Evolutionary conservation across 2,797 vertebrate species (phyloP).

Genomic region (Psittacula echo): DNA sequence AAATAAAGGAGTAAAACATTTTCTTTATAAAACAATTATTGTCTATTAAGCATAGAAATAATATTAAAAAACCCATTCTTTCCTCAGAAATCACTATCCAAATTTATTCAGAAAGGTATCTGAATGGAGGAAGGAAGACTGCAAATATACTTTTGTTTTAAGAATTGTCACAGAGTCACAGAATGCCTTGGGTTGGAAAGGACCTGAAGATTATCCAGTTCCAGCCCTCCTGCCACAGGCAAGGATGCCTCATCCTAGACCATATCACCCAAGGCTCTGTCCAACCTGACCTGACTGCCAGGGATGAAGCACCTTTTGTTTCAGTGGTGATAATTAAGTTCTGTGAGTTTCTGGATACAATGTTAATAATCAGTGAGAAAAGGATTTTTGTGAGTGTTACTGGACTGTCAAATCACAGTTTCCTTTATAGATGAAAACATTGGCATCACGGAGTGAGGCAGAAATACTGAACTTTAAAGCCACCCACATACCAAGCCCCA

Average conservation of each 20-base stretch:
- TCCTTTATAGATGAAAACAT: not conserved
- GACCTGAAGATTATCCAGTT: not conserved
- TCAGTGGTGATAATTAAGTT: not conserved
- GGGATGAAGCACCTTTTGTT: not conserved
- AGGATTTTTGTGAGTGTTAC: not conserved
- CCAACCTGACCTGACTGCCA: not conserved
- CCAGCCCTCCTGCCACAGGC: not conserved
- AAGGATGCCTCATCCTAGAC: not conserved
- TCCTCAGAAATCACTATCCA: not conserved
- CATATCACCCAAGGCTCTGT: not conserved
- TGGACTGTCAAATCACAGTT: not conserved
- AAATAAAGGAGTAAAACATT: not conserved
- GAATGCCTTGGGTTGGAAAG: not conserved
- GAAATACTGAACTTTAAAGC: not conserved
- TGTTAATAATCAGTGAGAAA: not conserved
- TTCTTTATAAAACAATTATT: not conserved
- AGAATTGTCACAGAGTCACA: not conserved
- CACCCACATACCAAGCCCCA: not conserved
- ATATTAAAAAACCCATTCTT: not conserved
- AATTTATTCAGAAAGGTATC: not conserved
- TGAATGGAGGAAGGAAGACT: not conserved
- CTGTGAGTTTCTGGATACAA: not conserved
- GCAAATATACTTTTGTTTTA: not conserved
- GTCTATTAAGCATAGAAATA: not conserved
- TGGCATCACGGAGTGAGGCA: not conserved